A percentile compares a stretch with the other conserved stretches of the same genome.
phyloP scores from a whole-genome alignment of 2,888 invertebrate genomes.

The Eupithecia dodoneata region DNA sequence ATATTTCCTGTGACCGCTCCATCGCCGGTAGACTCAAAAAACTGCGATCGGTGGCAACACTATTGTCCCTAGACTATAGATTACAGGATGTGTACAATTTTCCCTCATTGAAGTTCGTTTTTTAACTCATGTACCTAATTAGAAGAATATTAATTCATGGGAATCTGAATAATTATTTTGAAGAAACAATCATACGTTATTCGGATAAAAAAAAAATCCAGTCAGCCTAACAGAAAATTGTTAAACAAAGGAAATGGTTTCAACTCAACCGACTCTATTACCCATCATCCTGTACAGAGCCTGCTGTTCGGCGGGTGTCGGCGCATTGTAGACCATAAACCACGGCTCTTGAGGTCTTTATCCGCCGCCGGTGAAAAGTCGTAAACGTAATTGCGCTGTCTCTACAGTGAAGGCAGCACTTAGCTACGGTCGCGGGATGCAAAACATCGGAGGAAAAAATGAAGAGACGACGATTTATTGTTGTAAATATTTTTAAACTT shows the following conservation, averaged over 20 bases:
- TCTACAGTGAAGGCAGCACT: conserved; percentile 19
- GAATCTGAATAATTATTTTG: not conserved
- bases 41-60: conserved; percentile 10
- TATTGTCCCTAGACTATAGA: conserved; percentile 20
- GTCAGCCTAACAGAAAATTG: not conserved
- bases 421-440: conserved; percentile 33
- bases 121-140: not conserved
- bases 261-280: not conserved
- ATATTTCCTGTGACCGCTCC: not conserved
- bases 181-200: not conserved
- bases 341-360: not conserved
- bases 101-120: not conserved
- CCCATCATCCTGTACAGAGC: not conserved
- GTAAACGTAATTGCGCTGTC: conserved; percentile 36
- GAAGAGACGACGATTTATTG: not conserved
- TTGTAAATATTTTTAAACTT: too few species aligned
- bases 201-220: not conserved
- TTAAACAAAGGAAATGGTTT: not conserved
- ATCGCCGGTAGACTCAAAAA: conserved; percentile 16
- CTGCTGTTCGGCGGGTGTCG: not conserved
- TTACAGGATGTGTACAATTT: not conserved
- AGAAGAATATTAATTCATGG: not conserved
- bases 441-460: conserved; percentile 18
- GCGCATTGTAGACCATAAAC: conserved; percentile 3
- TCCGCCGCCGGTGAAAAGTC: conserved; percentile 22